phyloP scores from a whole-genome alignment of 2,888 invertebrate genomes.

The Drosophila imparisetae region DNA sequence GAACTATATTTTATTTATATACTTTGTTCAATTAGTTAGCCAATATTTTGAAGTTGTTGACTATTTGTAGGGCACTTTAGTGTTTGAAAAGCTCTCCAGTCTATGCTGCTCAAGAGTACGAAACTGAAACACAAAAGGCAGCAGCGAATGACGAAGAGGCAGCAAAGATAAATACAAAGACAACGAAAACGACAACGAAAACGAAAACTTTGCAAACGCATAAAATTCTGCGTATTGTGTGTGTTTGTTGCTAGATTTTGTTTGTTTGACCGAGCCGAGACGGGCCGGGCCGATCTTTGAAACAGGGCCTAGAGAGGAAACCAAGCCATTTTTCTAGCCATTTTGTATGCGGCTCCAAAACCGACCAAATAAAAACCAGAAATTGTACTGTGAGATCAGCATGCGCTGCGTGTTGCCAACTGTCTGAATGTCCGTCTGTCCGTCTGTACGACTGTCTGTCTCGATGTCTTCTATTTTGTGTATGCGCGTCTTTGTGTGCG shows the following conservation, averaged over 20 bases:
- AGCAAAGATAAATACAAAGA: conserved; percentile 6
- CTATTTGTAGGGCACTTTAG: conserved; percentile 46
- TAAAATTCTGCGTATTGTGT: conserved; percentile 70
- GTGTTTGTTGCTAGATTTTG: conserved; percentile 21
- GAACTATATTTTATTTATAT: not conserved
- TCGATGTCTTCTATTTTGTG: conserved; percentile 15
- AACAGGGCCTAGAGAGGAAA: conserved; percentile 45
- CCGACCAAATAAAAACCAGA: conserved; percentile 55
- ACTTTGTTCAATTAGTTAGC: conserved; percentile 23
- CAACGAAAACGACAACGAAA: conserved; percentile 48
- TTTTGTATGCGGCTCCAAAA: conserved; percentile 34
- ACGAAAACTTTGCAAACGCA: conserved; percentile 75
- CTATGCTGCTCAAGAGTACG: conserved; percentile 37
- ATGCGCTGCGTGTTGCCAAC: conserved; percentile 63
- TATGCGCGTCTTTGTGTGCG: conserved; percentile 29
- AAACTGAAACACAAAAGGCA: conserved; percentile 56
- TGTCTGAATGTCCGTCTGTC: conserved; percentile 13
- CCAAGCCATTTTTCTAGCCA: conserved; percentile 40
- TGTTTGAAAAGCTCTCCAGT: conserved; percentile 32
- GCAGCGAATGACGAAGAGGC: conserved; percentile 23
- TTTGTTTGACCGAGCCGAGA: conserved; percentile 54
- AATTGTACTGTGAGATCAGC: conserved; percentile 70
- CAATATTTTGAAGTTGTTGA: conserved; percentile 14
- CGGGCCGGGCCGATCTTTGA: conserved; percentile 38
- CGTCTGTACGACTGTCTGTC: conserved; percentile 18